Evolutionary conservation across 2,113 vertebrate species (phyloP).

Genomic region (Trichomycterus rosablanca): DNA sequence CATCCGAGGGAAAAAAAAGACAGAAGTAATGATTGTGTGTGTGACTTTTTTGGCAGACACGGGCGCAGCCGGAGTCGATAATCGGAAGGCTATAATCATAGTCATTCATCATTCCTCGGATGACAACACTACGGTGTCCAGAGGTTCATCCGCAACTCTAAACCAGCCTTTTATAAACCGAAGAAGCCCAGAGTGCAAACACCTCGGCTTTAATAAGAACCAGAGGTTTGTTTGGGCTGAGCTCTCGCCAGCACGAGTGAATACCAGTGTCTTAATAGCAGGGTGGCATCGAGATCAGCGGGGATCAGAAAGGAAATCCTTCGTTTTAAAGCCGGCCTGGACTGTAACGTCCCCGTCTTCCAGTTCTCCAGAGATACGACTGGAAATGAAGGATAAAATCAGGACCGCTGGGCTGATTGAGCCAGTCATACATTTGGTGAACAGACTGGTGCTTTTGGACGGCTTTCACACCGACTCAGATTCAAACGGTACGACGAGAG

Average conservation of each 20-base stretch:
- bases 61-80: too few relatives aligned
- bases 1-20: not conserved
- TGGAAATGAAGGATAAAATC: constrained; percentile 6
- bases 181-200: constrained; percentile 22
- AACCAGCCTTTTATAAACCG: constrained; percentile 34
- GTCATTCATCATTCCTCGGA: constrained; percentile 23
- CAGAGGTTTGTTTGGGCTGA: constrained; percentile 2
- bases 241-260: not conserved
- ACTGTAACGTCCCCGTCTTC: not conserved
- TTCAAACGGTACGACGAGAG: not conserved
- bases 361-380: not conserved
- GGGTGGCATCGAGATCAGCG: not conserved
- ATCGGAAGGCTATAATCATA: constrained; percentile 25
- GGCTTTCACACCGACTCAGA: not conserved
- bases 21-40: not conserved
- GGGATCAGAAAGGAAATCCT: not conserved
- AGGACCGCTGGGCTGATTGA: not conserved
- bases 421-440: not conserved
- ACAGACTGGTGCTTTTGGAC: constrained; percentile 2
- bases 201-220: constrained; percentile 21
- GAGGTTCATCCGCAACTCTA: constrained; percentile 25
- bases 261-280: constrained; percentile 35
- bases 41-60: constrained; percentile 15
- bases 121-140: constrained; percentile 22
- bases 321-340: constrained; percentile 1